Evolutionary conservation across 2,888 invertebrate genomes (phyloP).

Genomic region (Emesis furor): DNA sequence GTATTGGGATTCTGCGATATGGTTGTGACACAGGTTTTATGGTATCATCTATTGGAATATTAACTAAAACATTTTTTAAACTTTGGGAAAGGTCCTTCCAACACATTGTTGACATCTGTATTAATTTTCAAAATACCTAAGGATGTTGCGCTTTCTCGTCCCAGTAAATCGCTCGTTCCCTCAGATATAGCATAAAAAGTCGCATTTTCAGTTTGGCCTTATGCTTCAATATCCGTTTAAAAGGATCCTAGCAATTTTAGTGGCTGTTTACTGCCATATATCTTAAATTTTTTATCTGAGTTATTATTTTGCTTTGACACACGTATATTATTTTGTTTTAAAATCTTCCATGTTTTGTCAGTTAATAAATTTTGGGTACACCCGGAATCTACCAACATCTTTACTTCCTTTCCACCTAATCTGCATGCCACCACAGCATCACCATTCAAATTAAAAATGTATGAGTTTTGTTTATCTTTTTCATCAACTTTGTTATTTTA

Average conservation of each 20-base stretch:
- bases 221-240: conserved; percentile 32
- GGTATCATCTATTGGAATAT: no score
- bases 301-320: conserved; percentile 21
- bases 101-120: not conserved
- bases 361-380: conserved; percentile 13
- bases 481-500: conserved; percentile 21
- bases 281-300: conserved; percentile 40
- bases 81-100: no score
- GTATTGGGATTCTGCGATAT: conserved; percentile 55
- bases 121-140: conserved; percentile 56
- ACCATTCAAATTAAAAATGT: no score
- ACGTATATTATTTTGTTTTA: not conserved
- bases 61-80: no score
- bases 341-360: not conserved
- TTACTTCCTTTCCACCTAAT: no score
- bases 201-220: not conserved
- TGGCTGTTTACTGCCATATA: conserved; percentile 51
- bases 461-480: not conserved
- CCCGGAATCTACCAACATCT: conserved; percentile 38
- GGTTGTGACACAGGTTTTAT: no score
- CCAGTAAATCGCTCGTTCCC: conserved; percentile 64
- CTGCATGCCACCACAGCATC: no score
- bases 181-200: conserved; percentile 64
- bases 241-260: conserved; percentile 41
- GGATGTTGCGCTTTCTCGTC: conserved; percentile 50